Base-by-base conservation (phyloP, 1,140 invertebrate genomes). In the Drosophila teissieri region DNA sequence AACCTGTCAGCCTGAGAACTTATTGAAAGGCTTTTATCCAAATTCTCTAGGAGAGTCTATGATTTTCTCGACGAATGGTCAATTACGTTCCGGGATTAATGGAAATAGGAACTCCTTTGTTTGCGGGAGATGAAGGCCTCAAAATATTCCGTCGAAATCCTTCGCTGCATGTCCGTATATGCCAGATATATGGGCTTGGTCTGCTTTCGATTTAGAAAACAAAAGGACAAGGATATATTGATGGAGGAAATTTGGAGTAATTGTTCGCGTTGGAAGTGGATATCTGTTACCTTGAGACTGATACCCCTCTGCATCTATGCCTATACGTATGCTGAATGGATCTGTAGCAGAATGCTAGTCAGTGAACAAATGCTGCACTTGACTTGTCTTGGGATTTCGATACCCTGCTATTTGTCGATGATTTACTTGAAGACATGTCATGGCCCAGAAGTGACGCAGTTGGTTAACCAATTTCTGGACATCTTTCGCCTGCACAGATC, bases 401-500 rank as follows among this genome's bases (percentile, higher is more conserved):
- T 64, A 7, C 17, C 22, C n/a, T 77, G 76, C 31, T 54, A 52
- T 22, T 0, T 67, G 3, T 17, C 37, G 2, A 65, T 83, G n/a
- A 19, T 67, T 0, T n/a, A 60, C 27, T 8, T 80, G 15, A 72
- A 78, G 36, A 3, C 51, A 15, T 52, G 11, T 2, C 24, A 60
- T 31, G 67, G 27, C 5, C 0, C 51, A 0, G 17, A 54, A 0
- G 34, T 73, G 6, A 19, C 65, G 4, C 3, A 4, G 3, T 11
- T 84, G 15, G 45, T 78, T 2, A 73, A 84, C 15, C 19, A 49
- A 6, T 85, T 69, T 37, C 3, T 85, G 11, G 3, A 22, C 3
- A 44, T 85, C 0, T 67, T 65, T 14, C 42, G 45, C 0, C 15
- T 73, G 37, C 19, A 19, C 1, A 53, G 42, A n/a, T 27, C n/a